phyloP scores from a whole-genome alignment of 1,140 invertebrate genomes.

The Hesperophylax magnus region DNA sequence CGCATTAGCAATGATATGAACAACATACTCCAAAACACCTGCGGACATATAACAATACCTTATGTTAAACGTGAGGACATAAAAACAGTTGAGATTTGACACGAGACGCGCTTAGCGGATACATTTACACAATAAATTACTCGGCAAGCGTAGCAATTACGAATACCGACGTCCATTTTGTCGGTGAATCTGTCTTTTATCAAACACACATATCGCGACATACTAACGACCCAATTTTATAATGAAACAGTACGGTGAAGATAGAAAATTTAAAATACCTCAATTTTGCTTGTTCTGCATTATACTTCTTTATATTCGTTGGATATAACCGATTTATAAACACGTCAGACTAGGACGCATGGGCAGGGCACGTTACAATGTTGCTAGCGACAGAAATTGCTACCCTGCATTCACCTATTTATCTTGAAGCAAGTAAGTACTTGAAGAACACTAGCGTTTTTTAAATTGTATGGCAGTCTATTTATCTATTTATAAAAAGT shows the following conservation, averaged over 20 bases:
- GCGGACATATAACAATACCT: not conserved
- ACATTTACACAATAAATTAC: not conserved
- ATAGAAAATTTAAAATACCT: slow-evolving; percentile 27
- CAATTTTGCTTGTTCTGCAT: slow-evolving; percentile 21
- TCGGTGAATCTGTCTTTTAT: not conserved
- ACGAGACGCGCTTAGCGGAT: not conserved
- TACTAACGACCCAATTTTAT: not conserved
- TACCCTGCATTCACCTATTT: no score
- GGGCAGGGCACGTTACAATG: slow-evolving; percentile 36
- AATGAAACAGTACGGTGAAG: not conserved
- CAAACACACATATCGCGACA: slow-evolving; percentile 7
- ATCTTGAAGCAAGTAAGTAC: no score
- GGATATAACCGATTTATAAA: slow-evolving; percentile 25
- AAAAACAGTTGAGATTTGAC: no score
- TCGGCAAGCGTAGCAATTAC: slow-evolving; percentile 3
- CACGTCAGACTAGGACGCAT: slow-evolving; percentile 38
- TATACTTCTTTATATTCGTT: slow-evolving; percentile 16
- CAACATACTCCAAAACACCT: not conserved
- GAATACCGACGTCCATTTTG: slow-evolving; percentile 35
- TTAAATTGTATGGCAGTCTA: no score
- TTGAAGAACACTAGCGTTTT: no score
- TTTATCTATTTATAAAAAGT: no score
- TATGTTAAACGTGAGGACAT: no score
- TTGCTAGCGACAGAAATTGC: not conserved
- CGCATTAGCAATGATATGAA: slow-evolving; percentile 7